Conservation (phyloP, 2,113 vertebrate genomes). For the Ifrita kowaldi region DNA sequence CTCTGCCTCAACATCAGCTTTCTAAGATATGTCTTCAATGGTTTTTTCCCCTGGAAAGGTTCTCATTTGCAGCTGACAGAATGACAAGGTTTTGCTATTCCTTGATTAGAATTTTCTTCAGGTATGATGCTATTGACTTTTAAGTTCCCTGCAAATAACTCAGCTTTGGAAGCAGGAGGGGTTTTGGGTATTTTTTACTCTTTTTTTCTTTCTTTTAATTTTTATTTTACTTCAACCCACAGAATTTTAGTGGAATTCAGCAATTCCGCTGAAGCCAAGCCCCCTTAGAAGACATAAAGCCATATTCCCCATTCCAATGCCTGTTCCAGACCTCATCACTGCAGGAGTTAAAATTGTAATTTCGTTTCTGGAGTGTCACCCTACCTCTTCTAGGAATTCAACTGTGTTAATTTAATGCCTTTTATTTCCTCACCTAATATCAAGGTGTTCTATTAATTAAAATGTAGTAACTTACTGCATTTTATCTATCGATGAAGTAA, state of each 20-base stretch:
- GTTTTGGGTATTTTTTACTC: neutral
- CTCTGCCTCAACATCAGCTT: neutral
- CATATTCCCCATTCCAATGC: neutral
- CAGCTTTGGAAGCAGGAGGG: neutral
- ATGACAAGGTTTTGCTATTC: neutral
- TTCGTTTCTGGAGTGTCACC: neutral
- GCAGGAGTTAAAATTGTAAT: neutral
- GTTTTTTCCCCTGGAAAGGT: neutral
- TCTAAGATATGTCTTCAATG: neutral
- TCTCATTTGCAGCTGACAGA: neutral
- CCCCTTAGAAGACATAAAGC: neutral
- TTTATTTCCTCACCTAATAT: neutral
- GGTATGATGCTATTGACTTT: neutral
- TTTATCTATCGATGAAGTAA: neutral
- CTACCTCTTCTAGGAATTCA: neutral
- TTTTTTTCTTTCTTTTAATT: neutral
- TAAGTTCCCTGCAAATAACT: neutral
- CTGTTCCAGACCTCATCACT: neutral
- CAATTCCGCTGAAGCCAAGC: neutral
- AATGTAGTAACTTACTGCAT: neutral
- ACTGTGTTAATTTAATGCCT: neutral
- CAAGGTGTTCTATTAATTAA: neutral
- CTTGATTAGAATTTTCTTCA: neutral
- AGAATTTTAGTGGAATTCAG: neutral
- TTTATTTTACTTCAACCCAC: neutral